phyloP scores from a whole-genome alignment of 2,113 vertebrate species.

The Crotalus helleri region DNA sequence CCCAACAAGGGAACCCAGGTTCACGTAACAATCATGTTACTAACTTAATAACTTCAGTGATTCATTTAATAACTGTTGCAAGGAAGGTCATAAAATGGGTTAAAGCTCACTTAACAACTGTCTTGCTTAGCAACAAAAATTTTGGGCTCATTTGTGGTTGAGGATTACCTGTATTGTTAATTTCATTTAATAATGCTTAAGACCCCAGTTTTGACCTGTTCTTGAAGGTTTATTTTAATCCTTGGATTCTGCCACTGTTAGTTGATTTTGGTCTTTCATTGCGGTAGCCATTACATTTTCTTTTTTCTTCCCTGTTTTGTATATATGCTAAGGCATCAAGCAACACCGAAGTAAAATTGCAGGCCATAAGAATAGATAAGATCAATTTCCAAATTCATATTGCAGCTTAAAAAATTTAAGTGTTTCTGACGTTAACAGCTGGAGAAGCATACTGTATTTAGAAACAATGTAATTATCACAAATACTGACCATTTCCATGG shows the following conservation, averaged over 20 bases:
- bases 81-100: no score
- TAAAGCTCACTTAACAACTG: no score
- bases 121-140: no score
- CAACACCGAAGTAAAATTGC: neutral
- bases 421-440: neutral
- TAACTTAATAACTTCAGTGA: no score
- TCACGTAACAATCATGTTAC: no score
- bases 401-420: neutral
- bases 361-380: neutral
- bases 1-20: no score
- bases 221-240: no score
- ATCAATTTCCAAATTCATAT: neutral
- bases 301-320: neutral
- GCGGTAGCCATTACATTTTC: neutral
- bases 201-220: neutral
- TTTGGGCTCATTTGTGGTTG: no score
- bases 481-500: neutral
- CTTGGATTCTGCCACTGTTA: neutral
- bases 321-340: neutral
- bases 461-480: neutral
- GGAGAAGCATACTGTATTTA: neutral
- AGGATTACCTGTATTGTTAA: neutral
- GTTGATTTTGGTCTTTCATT: neutral
- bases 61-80: no score
- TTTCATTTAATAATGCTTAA: neutral